phyloP scores from a whole-genome alignment of 2,888 invertebrate genomes.

The Lepeophtheirus nordmannii region DNA sequence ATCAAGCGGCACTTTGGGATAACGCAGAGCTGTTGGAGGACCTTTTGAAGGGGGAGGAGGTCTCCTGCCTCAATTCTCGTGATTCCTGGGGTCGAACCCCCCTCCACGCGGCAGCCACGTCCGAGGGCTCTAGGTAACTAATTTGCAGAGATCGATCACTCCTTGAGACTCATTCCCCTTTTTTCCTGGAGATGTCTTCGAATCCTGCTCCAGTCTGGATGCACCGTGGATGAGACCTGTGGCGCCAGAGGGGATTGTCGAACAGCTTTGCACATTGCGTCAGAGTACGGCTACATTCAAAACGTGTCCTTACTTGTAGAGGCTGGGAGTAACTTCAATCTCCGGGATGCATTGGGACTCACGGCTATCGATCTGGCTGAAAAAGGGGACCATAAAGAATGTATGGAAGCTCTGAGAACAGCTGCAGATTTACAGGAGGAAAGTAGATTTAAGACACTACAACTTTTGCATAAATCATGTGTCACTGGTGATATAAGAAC shows the following conservation, averaged over 20 bases:
- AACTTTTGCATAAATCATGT: background rate
- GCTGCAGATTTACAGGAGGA: conserved; percentile 41
- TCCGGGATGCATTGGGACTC: conserved; percentile 50
- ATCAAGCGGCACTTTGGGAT: conserved; percentile 68
- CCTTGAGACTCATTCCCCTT: no score
- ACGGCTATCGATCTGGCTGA: conserved; percentile 56
- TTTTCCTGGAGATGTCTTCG: conserved; percentile 47
- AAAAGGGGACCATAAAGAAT: conserved; percentile 48
- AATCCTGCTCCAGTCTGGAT: conserved; percentile 54
- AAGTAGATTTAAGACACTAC: conserved; percentile 5
- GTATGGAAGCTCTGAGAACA: conserved; percentile 46
- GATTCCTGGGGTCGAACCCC: conserved; percentile 61
- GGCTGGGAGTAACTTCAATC: conserved; percentile 48
- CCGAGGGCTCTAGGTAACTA: conserved; percentile 44
- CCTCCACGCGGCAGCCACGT: conserved; percentile 64
- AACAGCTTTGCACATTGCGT: conserved; percentile 64
- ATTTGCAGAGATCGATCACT: no score
- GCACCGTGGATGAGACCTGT: conserved; percentile 51
- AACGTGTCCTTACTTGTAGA: conserved; percentile 51
- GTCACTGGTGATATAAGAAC: background rate
- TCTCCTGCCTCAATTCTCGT: conserved; percentile 48
- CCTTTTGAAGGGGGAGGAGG: conserved; percentile 51
- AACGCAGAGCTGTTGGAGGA: conserved; percentile 70
- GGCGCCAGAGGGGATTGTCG: conserved; percentile 51
- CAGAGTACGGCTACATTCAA: conserved; percentile 57